Percentiles rank a stretch among this genome's conserved stretches.
phyloP scores from a whole-genome alignment of 2,888 invertebrate species.

The Eristalinus sepulchralis region DNA sequence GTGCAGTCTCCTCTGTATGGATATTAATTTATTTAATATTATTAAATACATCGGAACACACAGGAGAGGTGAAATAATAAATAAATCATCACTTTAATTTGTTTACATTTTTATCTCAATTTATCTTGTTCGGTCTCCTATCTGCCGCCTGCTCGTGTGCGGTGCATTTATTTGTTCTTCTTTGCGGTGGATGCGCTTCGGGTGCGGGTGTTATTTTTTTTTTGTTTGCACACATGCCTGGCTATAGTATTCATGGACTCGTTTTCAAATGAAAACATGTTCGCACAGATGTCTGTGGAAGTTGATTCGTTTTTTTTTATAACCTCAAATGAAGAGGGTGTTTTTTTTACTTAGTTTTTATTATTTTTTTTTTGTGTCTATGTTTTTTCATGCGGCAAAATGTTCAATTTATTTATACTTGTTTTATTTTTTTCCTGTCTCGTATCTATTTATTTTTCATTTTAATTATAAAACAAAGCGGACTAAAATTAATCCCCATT shows the following conservation, averaged over 20 bases:
- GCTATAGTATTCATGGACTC: neutral
- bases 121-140: constrained; percentile 3
- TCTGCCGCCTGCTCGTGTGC: neutral
- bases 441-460: neutral
- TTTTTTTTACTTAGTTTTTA: constrained; percentile 5
- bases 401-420: constrained; percentile 7
- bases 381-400: neutral
- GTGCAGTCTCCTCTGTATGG: neutral
- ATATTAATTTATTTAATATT: constrained; percentile 45
- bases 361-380: constrained; percentile 13
- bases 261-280: constrained; percentile 40
- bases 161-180: constrained; percentile 1
- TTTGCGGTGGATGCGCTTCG: neutral
- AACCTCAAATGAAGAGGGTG: neutral
- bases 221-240: neutral
- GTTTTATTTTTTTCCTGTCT: neutral
- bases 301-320: neutral
- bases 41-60: constrained; percentile 54
- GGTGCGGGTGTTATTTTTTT: too few relatives aligned
- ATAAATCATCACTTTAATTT: constrained; percentile 66
- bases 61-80: constrained; percentile 61
- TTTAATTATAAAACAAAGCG: constrained; percentile 2
- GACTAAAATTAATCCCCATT: constrained; percentile 8
- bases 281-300: constrained; percentile 6
- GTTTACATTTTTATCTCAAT: constrained; percentile 32